phyloP scores from a whole-genome alignment of 2,888 invertebrate genomes.

The Erynnis tages region DNA sequence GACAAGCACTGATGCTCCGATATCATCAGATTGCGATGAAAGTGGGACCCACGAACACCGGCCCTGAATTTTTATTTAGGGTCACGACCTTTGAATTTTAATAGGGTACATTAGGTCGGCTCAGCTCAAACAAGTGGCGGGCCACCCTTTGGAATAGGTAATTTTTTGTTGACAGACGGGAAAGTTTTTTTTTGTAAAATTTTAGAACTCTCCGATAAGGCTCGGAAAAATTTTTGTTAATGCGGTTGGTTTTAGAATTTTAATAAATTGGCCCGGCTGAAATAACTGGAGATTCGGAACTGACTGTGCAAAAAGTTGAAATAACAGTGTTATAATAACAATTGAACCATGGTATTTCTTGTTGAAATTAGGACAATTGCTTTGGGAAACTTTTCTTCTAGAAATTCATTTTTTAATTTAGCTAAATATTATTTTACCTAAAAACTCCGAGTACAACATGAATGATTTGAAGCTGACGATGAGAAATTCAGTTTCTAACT shows the following conservation, averaged over 20 bases:
- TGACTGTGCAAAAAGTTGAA: background rate
- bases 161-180: slow-evolving; percentile 28
- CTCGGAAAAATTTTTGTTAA: background rate
- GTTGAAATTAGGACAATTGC: too few relatives aligned
- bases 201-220: slow-evolving; percentile 10
- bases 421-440: too few relatives aligned
- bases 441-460: too few relatives aligned
- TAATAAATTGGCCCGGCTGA: background rate
- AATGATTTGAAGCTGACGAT: too few relatives aligned
- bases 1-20: slow-evolving; percentile 3
- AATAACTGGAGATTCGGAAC: background rate
- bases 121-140: slow-evolving; percentile 33
- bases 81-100: slow-evolving; percentile 46
- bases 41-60: slow-evolving; percentile 14
- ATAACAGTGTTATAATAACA: too few relatives aligned
- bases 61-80: slow-evolving; percentile 42
- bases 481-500: too few relatives aligned
- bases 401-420: too few relatives aligned
- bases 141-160: slow-evolving; percentile 31
- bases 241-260: background rate
- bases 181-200: slow-evolving; percentile 14
- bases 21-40: slow-evolving; percentile 26
- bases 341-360: too few relatives aligned
- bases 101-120: slow-evolving; percentile 42
- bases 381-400: too few relatives aligned